A percentile compares a stretch with the other conserved stretches of the same genome.
Conservation (phyloP, 2,888 invertebrate species). For the Eudiplozoon nipponicum region DNA sequence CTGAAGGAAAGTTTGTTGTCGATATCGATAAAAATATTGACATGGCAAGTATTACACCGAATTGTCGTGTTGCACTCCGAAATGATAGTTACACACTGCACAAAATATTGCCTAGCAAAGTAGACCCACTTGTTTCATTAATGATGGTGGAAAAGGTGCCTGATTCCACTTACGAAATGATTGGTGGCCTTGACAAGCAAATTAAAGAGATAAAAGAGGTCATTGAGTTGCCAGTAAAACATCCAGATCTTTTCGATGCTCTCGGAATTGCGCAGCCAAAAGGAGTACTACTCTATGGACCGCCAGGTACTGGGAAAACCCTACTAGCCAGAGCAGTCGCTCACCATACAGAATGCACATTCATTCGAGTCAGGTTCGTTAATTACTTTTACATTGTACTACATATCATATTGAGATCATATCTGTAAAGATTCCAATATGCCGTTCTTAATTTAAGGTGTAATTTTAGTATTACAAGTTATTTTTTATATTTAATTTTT, state of each 20-base stretch:
- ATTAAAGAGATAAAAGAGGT: slow-evolving; percentile 99
- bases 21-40: slow-evolving; percentile 95
- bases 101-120: slow-evolving; percentile 87
- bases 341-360: slow-evolving; percentile 94
- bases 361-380: slow-evolving; percentile 45
- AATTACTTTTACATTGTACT: neutral
- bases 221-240: slow-evolving; percentile 88
- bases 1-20: slow-evolving; percentile 95
- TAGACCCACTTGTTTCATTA: slow-evolving; percentile 75
- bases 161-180: slow-evolving; percentile 98
- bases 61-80: slow-evolving; percentile 72
- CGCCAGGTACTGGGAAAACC: slow-evolving; percentile 79
- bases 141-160: slow-evolving; percentile 99
- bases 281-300: slow-evolving; percentile 68
- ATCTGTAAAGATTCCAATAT: no score
- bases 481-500: no score
- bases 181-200: slow-evolving; percentile 89
- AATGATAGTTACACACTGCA: slow-evolving; percentile 94
- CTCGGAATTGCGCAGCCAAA: slow-evolving; percentile 93
- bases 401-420: no score
- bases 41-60: slow-evolving; percentile 78
- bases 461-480: no score
- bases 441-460: no score
- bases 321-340: slow-evolving; percentile 82
- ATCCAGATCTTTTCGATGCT: slow-evolving; percentile 95